Conservation (phyloP, 2,888 invertebrate genomes). For the Theodoxus fluviatilis region DNA sequence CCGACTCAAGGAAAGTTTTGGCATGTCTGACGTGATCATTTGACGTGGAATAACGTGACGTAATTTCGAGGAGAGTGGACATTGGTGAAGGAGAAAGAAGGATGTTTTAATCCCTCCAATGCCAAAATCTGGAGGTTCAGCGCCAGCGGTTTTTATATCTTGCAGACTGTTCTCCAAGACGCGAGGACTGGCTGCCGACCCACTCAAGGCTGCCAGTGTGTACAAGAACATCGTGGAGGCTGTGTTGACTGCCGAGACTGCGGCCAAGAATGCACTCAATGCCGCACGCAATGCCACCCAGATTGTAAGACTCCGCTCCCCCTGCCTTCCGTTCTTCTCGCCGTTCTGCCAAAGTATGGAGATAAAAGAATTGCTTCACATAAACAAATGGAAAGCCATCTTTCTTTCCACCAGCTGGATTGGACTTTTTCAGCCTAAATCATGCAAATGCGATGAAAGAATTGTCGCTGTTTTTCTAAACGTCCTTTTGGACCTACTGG, state of each 20-base stretch:
- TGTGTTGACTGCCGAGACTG: conserved; percentile 71
- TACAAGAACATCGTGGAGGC: conserved; percentile 55
- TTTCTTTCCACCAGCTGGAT: too few species aligned
- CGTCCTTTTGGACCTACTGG: too few species aligned
- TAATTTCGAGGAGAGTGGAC: too few species aligned
- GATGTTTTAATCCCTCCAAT: too few species aligned
- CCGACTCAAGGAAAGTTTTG: background rate
- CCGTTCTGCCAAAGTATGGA: too few species aligned
- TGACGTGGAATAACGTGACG: background rate
- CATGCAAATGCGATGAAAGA: background rate
- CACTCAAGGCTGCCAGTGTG: conserved; percentile 55
- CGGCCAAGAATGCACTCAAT: conserved; percentile 72
- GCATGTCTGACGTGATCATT: background rate
- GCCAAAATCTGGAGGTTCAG: too few species aligned
- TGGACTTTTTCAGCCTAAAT: background rate
- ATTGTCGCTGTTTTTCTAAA: too few species aligned
- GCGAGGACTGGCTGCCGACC: conserved; percentile 59
- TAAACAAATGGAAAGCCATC: too few species aligned
- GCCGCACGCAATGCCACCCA: conserved; percentile 68
- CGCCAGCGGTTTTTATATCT: too few species aligned
- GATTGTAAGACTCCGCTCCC: conserved; percentile 59
- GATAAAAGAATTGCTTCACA: too few species aligned
- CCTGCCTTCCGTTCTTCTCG: too few species aligned
- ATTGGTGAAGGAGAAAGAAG: too few species aligned
- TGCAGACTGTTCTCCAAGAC: conserved; percentile 74